These are phyloP conservation scores for Drosophila obscura DNA, from an alignment of 1,140 invertebrate species.

Conservation along the genomic window DNA sequence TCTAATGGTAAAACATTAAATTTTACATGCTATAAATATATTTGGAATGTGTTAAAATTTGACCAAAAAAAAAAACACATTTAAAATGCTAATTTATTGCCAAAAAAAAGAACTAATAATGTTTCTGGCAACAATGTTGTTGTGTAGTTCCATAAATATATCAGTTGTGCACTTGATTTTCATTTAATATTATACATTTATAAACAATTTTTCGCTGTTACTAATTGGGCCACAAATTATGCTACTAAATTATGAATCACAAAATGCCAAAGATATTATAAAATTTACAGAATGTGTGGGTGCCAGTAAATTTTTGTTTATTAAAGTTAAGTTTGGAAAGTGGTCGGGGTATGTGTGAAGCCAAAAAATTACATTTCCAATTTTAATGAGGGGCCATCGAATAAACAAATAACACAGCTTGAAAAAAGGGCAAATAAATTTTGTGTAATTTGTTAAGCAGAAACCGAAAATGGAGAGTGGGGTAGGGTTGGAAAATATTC, in stretches of 20 bases:
- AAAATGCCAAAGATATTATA: background rate
- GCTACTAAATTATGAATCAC: background rate
- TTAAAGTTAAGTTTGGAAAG: constrained; percentile 6
- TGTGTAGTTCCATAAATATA: too few species aligned
- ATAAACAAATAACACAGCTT: constrained; percentile 64
- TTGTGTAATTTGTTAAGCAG: constrained; percentile 64
- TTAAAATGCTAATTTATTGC: too few species aligned
- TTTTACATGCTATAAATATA: too few species aligned
- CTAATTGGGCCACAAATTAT: constrained; percentile 2
- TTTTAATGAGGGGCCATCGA: constrained; percentile 75
- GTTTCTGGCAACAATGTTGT: too few species aligned
- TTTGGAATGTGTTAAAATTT: too few species aligned
- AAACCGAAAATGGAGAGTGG: constrained; percentile 58
- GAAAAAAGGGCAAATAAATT: constrained; percentile 44
- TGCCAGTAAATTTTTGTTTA: background rate
- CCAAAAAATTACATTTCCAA: constrained; percentile 67
- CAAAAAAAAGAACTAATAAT: too few species aligned
- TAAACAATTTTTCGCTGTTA: background rate
- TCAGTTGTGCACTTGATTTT: background rate
- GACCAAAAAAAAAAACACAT: too few species aligned
- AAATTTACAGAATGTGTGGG: constrained; percentile 3
- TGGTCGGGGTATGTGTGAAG: background rate
- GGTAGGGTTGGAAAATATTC: too few species aligned
- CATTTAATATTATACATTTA: constrained; percentile 2
- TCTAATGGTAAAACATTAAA: too few species aligned